Percentiles rank a stretch among this genome's conserved stretches.
These are phyloP conservation scores for Rhineura floridana DNA, from an alignment of 2,113 vertebrate genomes.

Conservation along the genomic window DNA sequence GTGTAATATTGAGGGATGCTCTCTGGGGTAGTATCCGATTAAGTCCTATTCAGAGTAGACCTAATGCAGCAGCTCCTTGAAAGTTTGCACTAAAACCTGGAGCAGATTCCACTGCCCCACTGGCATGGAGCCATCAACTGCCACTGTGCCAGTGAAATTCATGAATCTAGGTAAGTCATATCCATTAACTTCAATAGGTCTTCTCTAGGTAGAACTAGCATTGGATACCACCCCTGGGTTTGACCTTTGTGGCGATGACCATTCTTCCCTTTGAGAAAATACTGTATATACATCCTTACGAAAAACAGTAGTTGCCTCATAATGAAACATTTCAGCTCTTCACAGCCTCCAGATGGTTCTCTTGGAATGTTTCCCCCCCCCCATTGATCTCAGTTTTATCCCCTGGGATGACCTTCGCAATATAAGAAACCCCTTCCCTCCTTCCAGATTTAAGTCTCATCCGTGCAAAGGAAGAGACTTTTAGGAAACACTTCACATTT, in stretches of 20 bases:
- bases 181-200: background rate
- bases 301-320: background rate
- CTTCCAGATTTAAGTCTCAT: background rate
- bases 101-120: too few species aligned
- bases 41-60: too few species aligned
- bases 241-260: background rate
- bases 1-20: too few species aligned
- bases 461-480: background rate
- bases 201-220: too few species aligned
- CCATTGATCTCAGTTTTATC: background rate
- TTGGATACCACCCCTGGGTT: too few species aligned
- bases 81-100: too few species aligned
- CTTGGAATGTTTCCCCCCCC: background rate
- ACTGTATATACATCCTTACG: background rate
- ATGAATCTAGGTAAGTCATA: too few species aligned
- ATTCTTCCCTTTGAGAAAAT: background rate
- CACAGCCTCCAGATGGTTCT: background rate
- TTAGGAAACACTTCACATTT: background rate
- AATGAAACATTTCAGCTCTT: constrained; percentile 7
- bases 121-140: too few species aligned
- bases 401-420: background rate
- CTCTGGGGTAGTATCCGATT: too few species aligned
- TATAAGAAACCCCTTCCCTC: background rate
- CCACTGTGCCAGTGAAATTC: too few species aligned
- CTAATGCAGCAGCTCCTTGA: too few species aligned